Evolutionary conservation across 2,888 invertebrate species (phyloP).

Genomic region (Clepsis dumicolana): DNA sequence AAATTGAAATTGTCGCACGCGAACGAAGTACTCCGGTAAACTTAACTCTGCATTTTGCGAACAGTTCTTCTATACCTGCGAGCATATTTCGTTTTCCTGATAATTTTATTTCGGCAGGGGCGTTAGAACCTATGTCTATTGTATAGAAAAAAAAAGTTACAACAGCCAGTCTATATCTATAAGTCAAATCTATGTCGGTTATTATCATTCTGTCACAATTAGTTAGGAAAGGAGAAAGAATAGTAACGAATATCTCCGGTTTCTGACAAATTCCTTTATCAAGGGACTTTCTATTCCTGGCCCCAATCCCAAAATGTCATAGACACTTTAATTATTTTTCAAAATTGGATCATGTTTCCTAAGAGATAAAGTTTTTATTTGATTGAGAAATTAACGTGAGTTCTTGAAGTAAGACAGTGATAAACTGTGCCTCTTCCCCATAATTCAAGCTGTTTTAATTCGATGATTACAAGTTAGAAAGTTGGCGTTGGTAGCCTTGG

Average conservation of each 20-base stretch:
- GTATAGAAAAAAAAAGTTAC: too few relatives aligned
- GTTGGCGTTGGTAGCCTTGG: neutral
- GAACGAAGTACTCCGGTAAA: too few relatives aligned
- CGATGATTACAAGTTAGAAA: conserved; percentile 12
- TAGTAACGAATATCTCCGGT: neutral
- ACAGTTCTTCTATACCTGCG: too few relatives aligned
- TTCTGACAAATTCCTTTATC: neutral
- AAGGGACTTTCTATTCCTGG: neutral
- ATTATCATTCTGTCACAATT: too few relatives aligned
- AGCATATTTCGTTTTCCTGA: too few relatives aligned
- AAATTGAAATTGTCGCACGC: too few relatives aligned
- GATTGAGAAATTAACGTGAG: neutral
- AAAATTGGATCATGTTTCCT: neutral
- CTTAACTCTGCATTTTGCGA: too few relatives aligned
- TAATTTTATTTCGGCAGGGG: too few relatives aligned
- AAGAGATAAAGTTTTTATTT: neutral
- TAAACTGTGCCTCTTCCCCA: neutral
- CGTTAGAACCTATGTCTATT: too few relatives aligned
- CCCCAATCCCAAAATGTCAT: neutral
- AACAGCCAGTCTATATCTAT: too few relatives aligned
- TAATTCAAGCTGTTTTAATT: conserved; percentile 5
- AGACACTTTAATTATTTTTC: neutral
- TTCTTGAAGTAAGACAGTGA: neutral
- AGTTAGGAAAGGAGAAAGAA: too few relatives aligned
- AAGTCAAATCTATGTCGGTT: too few relatives aligned